A percentile compares a stretch with the other conserved stretches of the same genome.
Conservation (phyloP, 2,888 invertebrate genomes). For the Phyllotreta cruciferae region DNA sequence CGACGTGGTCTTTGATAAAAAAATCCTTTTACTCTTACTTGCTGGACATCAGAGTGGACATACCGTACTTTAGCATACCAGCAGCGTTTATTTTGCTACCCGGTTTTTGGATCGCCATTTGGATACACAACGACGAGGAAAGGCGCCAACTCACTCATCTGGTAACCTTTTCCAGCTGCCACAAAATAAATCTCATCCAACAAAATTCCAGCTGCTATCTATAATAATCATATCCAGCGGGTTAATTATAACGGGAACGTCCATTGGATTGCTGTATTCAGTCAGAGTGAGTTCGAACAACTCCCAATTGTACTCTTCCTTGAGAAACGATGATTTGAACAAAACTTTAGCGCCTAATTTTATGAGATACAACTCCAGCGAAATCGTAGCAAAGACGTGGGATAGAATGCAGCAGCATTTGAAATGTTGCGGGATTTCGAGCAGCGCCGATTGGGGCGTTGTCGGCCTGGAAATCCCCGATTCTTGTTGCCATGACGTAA, state of each 20-base stretch:
- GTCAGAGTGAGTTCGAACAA: constrained; percentile 10
- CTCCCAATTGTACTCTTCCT: constrained; percentile 20
- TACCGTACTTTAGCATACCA: constrained; percentile 39
- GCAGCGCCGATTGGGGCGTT: constrained; percentile 32
- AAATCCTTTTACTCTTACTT: constrained; percentile 32
- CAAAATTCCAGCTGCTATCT: constrained; percentile 33
- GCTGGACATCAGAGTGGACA: constrained; percentile 35
- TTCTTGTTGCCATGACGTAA: constrained; percentile 37
- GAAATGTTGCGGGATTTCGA: constrained; percentile 36
- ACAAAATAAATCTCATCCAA: constrained; percentile 2
- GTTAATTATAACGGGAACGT: constrained; percentile 30
- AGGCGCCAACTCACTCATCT: constrained; percentile 31
- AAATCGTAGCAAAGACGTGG: constrained; percentile 30
- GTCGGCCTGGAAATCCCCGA: constrained; percentile 24
- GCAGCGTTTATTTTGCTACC: constrained; percentile 34
- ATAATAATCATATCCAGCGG: constrained; percentile 31
- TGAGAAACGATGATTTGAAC: constrained; percentile 30
- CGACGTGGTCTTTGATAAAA: constrained; percentile 36
- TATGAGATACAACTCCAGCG: constrained; percentile 25
- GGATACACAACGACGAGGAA: constrained; percentile 35
- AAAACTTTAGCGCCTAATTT: constrained; percentile 30
- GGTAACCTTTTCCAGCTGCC: constrained; percentile 15
- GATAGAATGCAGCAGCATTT: constrained; percentile 33
- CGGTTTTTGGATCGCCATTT: constrained; percentile 38
- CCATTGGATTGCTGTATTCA: constrained; percentile 32